Evolutionary conservation across 2,888 invertebrate species (phyloP), one percentile per base, ranked within the genome.

Genomic region (Dysmachus trigonus): DNA sequence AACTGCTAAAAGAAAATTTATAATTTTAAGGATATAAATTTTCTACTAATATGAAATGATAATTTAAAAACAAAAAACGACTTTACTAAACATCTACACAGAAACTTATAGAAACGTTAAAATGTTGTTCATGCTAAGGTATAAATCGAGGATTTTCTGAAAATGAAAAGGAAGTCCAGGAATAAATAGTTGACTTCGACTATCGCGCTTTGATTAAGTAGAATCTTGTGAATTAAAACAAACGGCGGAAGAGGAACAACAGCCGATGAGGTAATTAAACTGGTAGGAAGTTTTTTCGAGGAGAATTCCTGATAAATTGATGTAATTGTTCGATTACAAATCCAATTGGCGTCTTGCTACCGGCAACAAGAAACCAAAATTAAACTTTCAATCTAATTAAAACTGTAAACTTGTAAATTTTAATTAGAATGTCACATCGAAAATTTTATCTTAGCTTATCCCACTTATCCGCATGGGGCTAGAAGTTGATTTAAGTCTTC

Each of bases 371-470:
- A 51, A 22, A 13, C 13, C 7, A n/a, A 79, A 76, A 79, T 41
- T 79, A 79, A 79, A 79, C 31, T 79, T 79, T 41, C n/a, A 79
- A 79, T 51, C 51, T 79, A 79, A 79, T 79, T 79, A 79, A 79
- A 41, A 27, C 51, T 79, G 41, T n/a, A 79, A 79, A 79, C 79
- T 79, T 79, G 30, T 79, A 79, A 79, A 79, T 79, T 79, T 79
- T 79, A 79, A 79, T 79, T 51, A 79, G 27, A 51, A 27, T 79
- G 79, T 79, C 79, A 79, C 79, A 51, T 51, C 18, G 51, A 79
- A n/a, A 27, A 79, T 79, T 79, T 79, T 79, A 77, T 47, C 77
- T 41, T 18, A n/a, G 31, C 47, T 77, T 33, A 51, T 79, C 22
- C 76, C 18, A 62, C 73, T 35, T 73, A 35, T 73, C 31, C 31